A percentile compares a stretch with the other conserved stretches of the same genome.
Evolutionary conservation across 2,797 vertebrate species (phyloP).

Genomic region (Neoniphon sammara): DNA sequence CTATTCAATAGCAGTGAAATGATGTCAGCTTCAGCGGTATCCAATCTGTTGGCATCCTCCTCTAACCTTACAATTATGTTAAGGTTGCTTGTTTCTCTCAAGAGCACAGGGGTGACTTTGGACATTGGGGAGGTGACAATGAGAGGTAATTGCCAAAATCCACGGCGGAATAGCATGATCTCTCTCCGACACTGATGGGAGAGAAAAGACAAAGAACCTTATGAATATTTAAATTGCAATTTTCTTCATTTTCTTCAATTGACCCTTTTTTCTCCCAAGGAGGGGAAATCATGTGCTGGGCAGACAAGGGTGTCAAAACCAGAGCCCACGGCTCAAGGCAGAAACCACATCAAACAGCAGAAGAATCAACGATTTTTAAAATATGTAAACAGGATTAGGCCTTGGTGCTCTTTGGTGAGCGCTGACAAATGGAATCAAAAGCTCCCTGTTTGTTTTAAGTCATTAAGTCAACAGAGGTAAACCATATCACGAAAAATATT

Average conservation of each 20-base stretch:
- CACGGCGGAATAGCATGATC: conserved; percentile 74
- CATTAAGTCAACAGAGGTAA: conserved; percentile 7
- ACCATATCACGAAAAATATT: not conserved
- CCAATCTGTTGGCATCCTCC: conserved; percentile 68
- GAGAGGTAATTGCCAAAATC: conserved; percentile 82
- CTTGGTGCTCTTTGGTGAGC: conserved; percentile 23
- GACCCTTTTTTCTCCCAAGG: conserved; percentile 47
- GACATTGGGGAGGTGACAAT: conserved; percentile 71
- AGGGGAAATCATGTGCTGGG: conserved; percentile 27
- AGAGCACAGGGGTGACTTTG: conserved; percentile 70
- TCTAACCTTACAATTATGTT: conserved; percentile 72
- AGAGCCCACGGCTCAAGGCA: conserved; percentile 53
- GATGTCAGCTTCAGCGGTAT: conserved; percentile 65
- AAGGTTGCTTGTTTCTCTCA: conserved; percentile 65
- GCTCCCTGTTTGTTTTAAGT: conserved; percentile 16
- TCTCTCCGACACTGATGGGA: conserved; percentile 66
- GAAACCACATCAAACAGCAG: conserved; percentile 47
- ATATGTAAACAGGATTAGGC: conserved; percentile 50
- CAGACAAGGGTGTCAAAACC: conserved; percentile 40
- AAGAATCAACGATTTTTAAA: conserved; percentile 22
- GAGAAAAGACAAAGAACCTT: conserved; percentile 77
- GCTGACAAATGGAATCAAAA: conserved; percentile 33
- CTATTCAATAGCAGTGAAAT: conserved; percentile 66
- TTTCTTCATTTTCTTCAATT: conserved; percentile 80
- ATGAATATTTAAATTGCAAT: conserved; percentile 84